These are phyloP conservation scores for Muscicapa striata DNA, from an alignment of 2,797 vertebrate species.

Conservation along the genomic window DNA sequence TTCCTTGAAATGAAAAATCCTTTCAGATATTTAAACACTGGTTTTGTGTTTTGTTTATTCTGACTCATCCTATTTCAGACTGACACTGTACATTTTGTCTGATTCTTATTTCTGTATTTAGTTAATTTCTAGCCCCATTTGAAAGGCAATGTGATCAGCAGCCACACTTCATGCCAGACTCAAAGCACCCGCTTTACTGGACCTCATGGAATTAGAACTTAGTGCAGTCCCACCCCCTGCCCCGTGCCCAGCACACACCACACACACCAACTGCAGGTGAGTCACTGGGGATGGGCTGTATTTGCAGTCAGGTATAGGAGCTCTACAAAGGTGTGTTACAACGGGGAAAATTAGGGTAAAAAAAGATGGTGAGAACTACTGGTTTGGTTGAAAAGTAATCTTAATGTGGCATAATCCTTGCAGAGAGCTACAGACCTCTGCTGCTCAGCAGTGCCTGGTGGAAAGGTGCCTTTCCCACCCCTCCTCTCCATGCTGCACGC, in stretches of 20 bases:
- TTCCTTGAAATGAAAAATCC: background rate
- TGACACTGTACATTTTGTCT: background rate
- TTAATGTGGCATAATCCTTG: background rate
- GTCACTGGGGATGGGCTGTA: background rate
- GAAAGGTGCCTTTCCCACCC: background rate
- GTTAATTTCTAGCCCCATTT: constrained; percentile 60
- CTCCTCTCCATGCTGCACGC: background rate
- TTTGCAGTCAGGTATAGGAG: background rate
- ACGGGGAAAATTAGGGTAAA: background rate
- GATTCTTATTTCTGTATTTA: background rate
- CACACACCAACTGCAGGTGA: constrained; percentile 47
- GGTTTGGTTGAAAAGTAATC: background rate
- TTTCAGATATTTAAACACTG: background rate
- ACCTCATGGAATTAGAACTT: background rate
- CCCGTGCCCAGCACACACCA: constrained; percentile 52
- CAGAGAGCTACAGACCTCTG: background rate
- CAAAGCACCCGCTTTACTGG: constrained; percentile 19
- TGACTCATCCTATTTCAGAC: constrained; percentile 23
- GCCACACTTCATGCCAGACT: constrained; percentile 63
- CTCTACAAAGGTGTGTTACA: constrained; percentile 3
- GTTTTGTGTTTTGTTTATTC: background rate
- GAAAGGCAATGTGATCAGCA: constrained; percentile 34
- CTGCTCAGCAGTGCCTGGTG: background rate
- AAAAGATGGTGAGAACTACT: background rate
- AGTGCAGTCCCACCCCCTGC: background rate